Evolutionary conservation across 2,797 vertebrate genomes (phyloP).

Genomic region (Poeciliopsis turneri): DNA sequence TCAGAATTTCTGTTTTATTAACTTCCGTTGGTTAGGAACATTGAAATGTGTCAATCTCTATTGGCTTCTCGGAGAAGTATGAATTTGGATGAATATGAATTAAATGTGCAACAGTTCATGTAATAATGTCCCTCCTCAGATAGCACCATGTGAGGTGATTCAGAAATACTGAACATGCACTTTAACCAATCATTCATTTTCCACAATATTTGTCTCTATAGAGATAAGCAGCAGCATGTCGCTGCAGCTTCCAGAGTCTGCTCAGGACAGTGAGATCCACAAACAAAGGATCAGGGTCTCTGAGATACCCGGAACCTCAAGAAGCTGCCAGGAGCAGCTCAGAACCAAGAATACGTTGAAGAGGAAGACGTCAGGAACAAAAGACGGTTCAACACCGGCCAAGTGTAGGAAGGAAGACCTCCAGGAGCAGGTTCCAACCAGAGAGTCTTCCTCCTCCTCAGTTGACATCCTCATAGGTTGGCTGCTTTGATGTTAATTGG

Average conservation of each 20-base stretch:
- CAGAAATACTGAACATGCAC: neutral
- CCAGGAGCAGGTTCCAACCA: neutral
- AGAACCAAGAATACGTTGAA: neutral
- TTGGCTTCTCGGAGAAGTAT: too few relatives aligned
- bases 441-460: too few relatives aligned
- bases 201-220: too few relatives aligned
- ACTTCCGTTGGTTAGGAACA: too few relatives aligned
- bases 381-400: neutral
- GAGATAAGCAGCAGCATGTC: neutral
- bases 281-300: neutral
- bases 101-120: too few relatives aligned
- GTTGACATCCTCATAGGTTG: too few relatives aligned
- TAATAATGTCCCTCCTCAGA: too few relatives aligned
- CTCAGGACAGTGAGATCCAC: neutral
- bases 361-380: neutral
- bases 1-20: too few relatives aligned
- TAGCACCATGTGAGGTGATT: neutral
- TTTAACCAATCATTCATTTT: too few relatives aligned
- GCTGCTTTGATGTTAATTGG: neutral
- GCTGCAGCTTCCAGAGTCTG: neutral
- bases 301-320: neutral
- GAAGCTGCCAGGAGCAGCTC: neutral
- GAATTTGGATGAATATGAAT: too few relatives aligned
- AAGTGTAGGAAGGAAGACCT: neutral
- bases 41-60: too few relatives aligned